Percentiles rank a stretch among this genome's conserved stretches.
These are phyloP conservation scores for Spermophilus dauricus DNA, from an alignment of 2,113 vertebrate genomes.

Conservation along the genomic window DNA sequence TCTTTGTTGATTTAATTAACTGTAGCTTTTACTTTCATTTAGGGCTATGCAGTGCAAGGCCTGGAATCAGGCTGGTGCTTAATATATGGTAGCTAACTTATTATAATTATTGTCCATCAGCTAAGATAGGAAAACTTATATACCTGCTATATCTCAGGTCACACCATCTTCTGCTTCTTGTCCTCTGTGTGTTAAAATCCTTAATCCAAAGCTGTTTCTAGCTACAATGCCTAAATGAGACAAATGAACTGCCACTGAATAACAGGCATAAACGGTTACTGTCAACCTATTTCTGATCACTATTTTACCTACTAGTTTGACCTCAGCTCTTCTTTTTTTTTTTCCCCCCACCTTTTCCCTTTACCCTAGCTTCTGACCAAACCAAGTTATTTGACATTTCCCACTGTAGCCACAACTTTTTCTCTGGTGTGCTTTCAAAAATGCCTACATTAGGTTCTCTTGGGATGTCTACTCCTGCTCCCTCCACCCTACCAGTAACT, in stretches of 20 bases:
- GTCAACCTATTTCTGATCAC: background rate
- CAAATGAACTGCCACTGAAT: background rate
- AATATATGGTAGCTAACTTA: background rate
- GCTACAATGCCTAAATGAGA: background rate
- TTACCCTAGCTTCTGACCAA: background rate
- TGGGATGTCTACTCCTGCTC: background rate
- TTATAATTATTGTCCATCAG: background rate
- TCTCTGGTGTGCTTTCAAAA: background rate
- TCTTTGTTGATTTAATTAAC: constrained; percentile 37
- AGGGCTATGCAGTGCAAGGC: background rate
- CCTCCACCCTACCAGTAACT: background rate
- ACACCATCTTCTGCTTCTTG: background rate
- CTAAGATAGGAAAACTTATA: background rate
- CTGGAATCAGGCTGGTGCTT: background rate
- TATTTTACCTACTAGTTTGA: background rate
- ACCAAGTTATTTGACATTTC: background rate
- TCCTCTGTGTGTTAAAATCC: background rate
- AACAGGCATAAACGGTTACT: background rate
- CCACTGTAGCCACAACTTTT: background rate
- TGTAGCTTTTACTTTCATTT: background rate
- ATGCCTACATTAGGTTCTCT: background rate
- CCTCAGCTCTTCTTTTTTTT: background rate
- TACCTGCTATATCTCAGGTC: background rate
- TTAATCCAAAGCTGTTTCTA: background rate
- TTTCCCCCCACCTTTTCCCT: no score